Base-by-base conservation (phyloP, 2,888 invertebrate genomes). In the Rhagium mordax region DNA sequence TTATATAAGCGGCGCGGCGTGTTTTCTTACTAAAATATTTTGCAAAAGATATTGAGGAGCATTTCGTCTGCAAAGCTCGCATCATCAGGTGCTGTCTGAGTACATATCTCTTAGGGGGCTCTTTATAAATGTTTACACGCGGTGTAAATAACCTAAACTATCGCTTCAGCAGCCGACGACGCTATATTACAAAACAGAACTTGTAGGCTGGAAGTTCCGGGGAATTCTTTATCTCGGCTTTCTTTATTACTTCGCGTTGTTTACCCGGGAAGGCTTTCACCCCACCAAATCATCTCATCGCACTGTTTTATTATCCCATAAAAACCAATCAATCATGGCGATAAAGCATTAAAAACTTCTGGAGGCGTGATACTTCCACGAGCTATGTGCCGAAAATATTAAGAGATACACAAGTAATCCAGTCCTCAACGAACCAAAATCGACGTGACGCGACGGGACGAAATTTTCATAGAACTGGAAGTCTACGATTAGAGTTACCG, bases 321-420 rank as follows among this genome's bases (percentile, higher is more conserved):
- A 57, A 57, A 13, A 57, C 55, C 55, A 57, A 57, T 57, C 55
- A 57, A 57, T 57, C 55, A 24, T n/a, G 21, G 24, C n/a, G 27
- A 57, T 57, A 57, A 57, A 57, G 55, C n/a, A 57, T 57, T 57
- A 57, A 57, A 57, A 57, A 57, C 55, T 57, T 57, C 27, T 7
- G 13, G 20, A 41, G 13, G 1, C 41, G 41, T 41, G 21, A 53
- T 53, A 20, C 24, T 53, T 24, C 13, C n/a, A 8, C n/a, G n/a
- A 24, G 3, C 13, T 53, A 20, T 53, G 53, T n/a, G 18, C 21
- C 8, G 53, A 10, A 20, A 53, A 21, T 53, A n/a, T 21, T 53
- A 53, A 53, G 41, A 41, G 13, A 41, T n/a, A 4, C 5, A 3
- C 1, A 0, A n/a, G 33, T 41, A 41, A n/a, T 13, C 41, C 41